Evolutionary conservation across 2,797 vertebrate genomes (phyloP).

Genomic region (Champsocephalus esox): DNA sequence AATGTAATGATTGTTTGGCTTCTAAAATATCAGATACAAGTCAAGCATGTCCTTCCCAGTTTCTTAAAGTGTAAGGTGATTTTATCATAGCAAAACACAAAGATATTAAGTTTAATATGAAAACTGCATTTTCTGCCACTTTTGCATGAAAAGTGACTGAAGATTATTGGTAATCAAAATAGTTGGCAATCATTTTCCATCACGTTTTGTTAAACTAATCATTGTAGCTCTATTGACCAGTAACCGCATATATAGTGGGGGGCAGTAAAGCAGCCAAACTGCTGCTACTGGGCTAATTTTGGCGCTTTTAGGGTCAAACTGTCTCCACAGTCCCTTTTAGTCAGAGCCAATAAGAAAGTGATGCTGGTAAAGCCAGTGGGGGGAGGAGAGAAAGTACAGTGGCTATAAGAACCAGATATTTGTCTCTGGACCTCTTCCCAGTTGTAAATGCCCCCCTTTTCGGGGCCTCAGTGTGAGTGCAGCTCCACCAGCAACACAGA

Average conservation of each 20-base stretch:
- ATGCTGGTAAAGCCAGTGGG: conserved; percentile 67
- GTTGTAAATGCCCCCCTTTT: conserved; percentile 85
- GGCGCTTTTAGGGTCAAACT: conserved; percentile 45
- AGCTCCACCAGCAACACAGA: conserved; percentile 75
- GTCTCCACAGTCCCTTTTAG: conserved; percentile 61
- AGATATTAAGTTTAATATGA: no score
- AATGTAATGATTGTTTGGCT: no score
- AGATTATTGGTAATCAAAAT: no score
- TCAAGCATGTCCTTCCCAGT: no score
- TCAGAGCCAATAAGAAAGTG: conserved; percentile 72
- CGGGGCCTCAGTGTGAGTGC: conserved; percentile 83
- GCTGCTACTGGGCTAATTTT: conserved; percentile 39
- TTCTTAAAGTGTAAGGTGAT: no score
- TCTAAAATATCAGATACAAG: no score
- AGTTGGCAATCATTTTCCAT: no score
- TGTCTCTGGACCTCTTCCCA: conserved; percentile 83
- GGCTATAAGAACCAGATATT: conserved; percentile 84
- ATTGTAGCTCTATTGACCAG: not conserved
- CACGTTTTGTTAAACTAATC: no score
- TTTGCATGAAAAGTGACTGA: no score
- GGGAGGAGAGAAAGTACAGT: conserved; percentile 71
- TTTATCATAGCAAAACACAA: no score
- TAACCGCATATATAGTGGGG: conserved; percentile 17
- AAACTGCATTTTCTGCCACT: no score
- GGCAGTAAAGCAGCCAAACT: conserved; percentile 31